Base-by-base conservation (phyloP, 1,140 invertebrate genomes). In the Sitophilus oryzae region DNA sequence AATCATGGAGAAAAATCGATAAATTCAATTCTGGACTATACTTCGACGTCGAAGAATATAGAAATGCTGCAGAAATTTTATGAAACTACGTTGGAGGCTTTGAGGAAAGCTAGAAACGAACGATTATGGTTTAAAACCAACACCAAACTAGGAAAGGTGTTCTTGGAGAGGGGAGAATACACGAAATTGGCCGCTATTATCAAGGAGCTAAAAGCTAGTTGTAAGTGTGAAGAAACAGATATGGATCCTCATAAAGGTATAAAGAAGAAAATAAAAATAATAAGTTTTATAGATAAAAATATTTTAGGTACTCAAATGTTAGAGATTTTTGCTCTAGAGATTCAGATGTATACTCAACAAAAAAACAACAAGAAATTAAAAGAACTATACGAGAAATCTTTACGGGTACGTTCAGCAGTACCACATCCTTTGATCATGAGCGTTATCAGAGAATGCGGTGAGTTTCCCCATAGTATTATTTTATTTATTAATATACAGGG, bases 301-400 rank as follows among this genome's bases (percentile, higher is more conserved):
- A n/a, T 30, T 11, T 11, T 30, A 30, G 95, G 96, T 37, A 99
- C 96, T 1, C 96, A 99, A 68, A 74, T 99, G 6, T 74, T 99
- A 37, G 96, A 99, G 76, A 98, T 99, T 47, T 99, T 99, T 76
- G 97, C 97, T 0, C 74, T 99, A 60, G 96, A 99, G 81, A 99
- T 99, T 68, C 96, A 99, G 79, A 99, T 99, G 96, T 98, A 99
- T 71, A 99, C 96, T 1, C 93, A 93, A 49, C 96, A 98, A 76
- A 99, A 99, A 70, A 99, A 99, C 72, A 99, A 99, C 70, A 99
- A 99, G 71, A 98, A 98, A 73, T 74, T 99, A 5, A 99, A 99
- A 77, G 89, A 91, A 3, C 76, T 99, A 1, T 99, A 99, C 72
- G 96, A 99, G 71, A 93, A 98, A 73, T 98, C 95, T 0, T 78